Evolutionary conservation across 2,113 vertebrate species (phyloP).

Genomic region (Gymnobelideus leadbeateri): DNA sequence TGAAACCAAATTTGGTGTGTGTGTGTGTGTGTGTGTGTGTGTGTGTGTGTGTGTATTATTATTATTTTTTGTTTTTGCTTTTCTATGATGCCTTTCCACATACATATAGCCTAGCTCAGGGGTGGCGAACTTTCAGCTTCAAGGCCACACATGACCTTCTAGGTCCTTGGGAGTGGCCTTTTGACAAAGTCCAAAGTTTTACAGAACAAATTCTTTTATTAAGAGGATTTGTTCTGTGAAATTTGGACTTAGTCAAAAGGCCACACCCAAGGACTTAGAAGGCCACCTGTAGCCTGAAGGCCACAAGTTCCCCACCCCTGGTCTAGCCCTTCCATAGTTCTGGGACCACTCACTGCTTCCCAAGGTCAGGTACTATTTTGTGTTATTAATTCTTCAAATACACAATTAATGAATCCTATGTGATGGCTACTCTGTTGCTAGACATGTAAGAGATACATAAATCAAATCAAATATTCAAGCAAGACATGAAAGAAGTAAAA

Average conservation of each 20-base stretch:
- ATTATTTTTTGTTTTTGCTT: background rate
- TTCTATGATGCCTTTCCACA: background rate
- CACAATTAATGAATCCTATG: background rate
- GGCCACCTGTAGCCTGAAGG: too few species aligned
- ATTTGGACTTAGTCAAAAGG: too few species aligned
- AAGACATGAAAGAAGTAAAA: background rate
- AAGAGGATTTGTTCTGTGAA: too few species aligned
- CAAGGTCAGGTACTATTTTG: background rate
- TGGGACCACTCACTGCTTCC: background rate
- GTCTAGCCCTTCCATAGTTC: background rate
- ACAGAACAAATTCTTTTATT: too few species aligned
- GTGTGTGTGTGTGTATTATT: background rate
- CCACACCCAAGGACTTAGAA: too few species aligned
- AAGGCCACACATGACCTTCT: too few species aligned
- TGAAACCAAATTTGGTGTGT: background rate
- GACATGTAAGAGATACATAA: too few species aligned
- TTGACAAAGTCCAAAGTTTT: too few species aligned
- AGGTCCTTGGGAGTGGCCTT: too few species aligned
- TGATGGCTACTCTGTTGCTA: background rate
- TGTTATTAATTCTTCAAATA: background rate
- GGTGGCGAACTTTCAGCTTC: too few species aligned
- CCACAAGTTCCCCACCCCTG: too few species aligned
- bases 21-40: too few species aligned
- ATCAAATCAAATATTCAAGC: background rate
- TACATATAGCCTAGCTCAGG: background rate